Base-by-base conservation (phyloP, 2,888 invertebrate species). In the Drosophila mimica region DNA sequence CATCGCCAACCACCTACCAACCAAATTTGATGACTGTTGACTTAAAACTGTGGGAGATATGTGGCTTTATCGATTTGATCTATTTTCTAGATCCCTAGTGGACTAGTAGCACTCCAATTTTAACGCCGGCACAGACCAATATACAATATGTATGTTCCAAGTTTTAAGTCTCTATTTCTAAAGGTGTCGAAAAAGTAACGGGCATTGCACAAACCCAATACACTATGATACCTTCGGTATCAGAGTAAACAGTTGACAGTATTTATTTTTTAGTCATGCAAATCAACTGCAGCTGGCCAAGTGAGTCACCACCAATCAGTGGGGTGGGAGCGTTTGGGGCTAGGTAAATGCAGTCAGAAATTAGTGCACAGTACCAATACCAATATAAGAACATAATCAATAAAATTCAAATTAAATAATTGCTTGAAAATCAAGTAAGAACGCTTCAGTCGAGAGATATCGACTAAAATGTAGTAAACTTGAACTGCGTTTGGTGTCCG, bases 271-370 rank as follows among this genome's bases (percentile, higher is more conserved):
- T 15, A 34, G 43, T 31, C 20, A 28, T 61, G 60, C 46, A 68
- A 63, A 67, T 63, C 64, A 40, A 58, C 25, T 57, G 72, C 72
- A 73, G 72, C 72, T 73, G 60, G 46, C 65, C 28, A 38, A 53
- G 25, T 57, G 56, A 69, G 30, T 49, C 38, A 40, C 34, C 6
- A 43, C 4, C 53, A n/a, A 6, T 6, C n/a, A 17, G 53, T 25
- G 9, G 15, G 15, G 15, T 20, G 25, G 9, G 9, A 17, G 36
- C 28, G 34, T 0, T 25, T 15, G 28, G 28, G 11, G 7, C 46
- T 13, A 31, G 30, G 30, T 40, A 38, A 57, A 57, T 31, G 31
- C 31, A 61, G 30, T 40, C 13, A 17, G 36, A 33, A 54, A 40
- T 43, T 38, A 15, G 33, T 9, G 48, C 11, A 58, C 51, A 30